These are phyloP conservation scores for Hyppa rectilinea DNA, from an alignment of 2,888 invertebrate genomes.

Conservation along the genomic window DNA sequence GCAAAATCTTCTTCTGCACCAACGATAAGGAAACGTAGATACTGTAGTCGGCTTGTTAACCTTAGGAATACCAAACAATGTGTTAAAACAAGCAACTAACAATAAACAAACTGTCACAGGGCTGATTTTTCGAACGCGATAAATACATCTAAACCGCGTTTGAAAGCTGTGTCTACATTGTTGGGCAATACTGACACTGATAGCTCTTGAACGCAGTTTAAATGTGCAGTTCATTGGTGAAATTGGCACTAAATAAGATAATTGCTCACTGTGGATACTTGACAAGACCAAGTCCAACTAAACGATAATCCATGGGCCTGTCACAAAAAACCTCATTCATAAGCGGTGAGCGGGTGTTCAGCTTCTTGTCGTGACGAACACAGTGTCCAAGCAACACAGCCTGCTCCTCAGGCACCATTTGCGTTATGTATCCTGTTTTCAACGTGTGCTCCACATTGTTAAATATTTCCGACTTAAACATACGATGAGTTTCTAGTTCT, in stretches of 20 bases:
- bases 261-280: slow-evolving; percentile 78
- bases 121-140: too few species aligned
- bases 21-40: slow-evolving; percentile 89
- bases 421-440: slow-evolving; percentile 77
- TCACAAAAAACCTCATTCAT: slow-evolving; percentile 91
- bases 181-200: too few species aligned
- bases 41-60: slow-evolving; percentile 83
- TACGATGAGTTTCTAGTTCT: slow-evolving; percentile 92
- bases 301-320: slow-evolving; percentile 90
- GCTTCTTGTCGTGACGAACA: slow-evolving; percentile 88
- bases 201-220: too few species aligned
- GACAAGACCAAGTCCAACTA: slow-evolving; percentile 90
- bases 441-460: slow-evolving; percentile 89
- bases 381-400: slow-evolving; percentile 89
- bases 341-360: slow-evolving; percentile 91
- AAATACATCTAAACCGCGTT: too few species aligned
- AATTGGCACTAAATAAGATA: too few species aligned
- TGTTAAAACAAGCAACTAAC: slow-evolving; percentile 7
- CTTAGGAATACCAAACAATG: slow-evolving; percentile 58
- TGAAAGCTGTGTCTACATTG: too few species aligned
- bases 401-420: slow-evolving; percentile 81
- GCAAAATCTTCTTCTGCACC: slow-evolving; percentile 89
- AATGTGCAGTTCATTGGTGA: too few species aligned
- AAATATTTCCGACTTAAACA: slow-evolving; percentile 91
- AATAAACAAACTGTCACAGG: not conserved